A percentile compares a stretch with the other conserved stretches of the same genome.
Conservation (phyloP, 2,797 vertebrate genomes). For the Siniperca undulata region DNA sequence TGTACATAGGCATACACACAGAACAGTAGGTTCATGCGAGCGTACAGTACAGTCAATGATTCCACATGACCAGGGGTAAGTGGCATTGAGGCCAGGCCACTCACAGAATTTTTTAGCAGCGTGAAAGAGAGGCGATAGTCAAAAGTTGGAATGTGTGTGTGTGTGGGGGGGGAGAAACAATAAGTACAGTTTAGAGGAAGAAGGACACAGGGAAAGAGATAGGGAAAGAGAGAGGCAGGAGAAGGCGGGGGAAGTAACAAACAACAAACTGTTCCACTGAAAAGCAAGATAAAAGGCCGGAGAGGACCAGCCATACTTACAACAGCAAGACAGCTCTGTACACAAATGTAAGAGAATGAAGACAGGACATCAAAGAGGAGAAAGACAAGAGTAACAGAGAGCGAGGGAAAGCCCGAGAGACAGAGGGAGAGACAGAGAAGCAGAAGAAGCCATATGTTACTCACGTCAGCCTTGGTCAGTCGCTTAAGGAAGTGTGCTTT, state of each 20-base stretch:
- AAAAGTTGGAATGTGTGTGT: conserved; percentile 24
- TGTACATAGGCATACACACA: conserved; percentile 8
- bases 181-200: conserved; percentile 12
- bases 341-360: conserved; percentile 1
- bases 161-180: conserved; percentile 15
- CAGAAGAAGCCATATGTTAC: conserved; percentile 48
- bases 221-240: conserved; percentile 4
- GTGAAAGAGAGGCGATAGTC: conserved; percentile 11
- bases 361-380: neutral
- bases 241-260: conserved; percentile 32
- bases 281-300: conserved; percentile 47
- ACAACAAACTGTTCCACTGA: conserved; percentile 48
- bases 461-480: conserved; percentile 67
- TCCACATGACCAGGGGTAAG: conserved; percentile 29
- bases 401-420: neutral
- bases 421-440: neutral
- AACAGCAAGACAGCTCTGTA: conserved; percentile 24
- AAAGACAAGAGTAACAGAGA: conserved; percentile 10
- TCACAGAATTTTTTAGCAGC: conserved; percentile 18
- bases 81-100: conserved; percentile 19
- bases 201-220: conserved; percentile 34
- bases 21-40: conserved; percentile 6
- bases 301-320: conserved; percentile 36
- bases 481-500: conserved; percentile 52
- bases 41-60: neutral